phyloP scores from a whole-genome alignment of 2,797 vertebrate species.

The Pseudochirops cupreus region DNA sequence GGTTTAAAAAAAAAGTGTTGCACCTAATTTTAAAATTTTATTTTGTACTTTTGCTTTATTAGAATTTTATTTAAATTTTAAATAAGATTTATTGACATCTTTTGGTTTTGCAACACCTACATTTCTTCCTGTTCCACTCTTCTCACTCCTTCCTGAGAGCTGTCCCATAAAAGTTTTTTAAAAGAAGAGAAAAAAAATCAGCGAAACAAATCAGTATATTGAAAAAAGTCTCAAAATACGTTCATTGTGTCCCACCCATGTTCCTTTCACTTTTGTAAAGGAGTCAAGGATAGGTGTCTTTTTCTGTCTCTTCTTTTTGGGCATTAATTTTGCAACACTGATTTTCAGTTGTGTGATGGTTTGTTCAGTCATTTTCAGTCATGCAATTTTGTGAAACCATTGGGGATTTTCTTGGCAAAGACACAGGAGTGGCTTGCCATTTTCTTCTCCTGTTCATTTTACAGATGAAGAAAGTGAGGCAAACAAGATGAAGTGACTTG shows the following conservation, averaged over 20 bases:
- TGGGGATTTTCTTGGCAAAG: background rate
- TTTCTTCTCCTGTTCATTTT: background rate
- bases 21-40: background rate
- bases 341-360: background rate
- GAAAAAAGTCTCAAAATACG: background rate
- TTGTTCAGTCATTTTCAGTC: background rate
- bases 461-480: background rate
- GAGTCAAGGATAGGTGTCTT: background rate
- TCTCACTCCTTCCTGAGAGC: background rate
- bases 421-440: background rate
- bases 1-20: background rate
- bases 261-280: background rate
- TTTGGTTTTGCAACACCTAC: background rate
- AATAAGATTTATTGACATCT: background rate
- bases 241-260: background rate
- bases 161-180: background rate
- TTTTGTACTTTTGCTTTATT: background rate
- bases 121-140: background rate
- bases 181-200: background rate
- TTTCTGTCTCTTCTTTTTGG: background rate
- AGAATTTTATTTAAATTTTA: slow-evolving; percentile 35
- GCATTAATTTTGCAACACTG: background rate
- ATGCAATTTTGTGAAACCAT: background rate
- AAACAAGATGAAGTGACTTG: background rate
- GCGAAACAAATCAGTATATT: background rate